phyloP scores from a whole-genome alignment of 1,140 invertebrate genomes.

The Philopotamus ludificatus region DNA sequence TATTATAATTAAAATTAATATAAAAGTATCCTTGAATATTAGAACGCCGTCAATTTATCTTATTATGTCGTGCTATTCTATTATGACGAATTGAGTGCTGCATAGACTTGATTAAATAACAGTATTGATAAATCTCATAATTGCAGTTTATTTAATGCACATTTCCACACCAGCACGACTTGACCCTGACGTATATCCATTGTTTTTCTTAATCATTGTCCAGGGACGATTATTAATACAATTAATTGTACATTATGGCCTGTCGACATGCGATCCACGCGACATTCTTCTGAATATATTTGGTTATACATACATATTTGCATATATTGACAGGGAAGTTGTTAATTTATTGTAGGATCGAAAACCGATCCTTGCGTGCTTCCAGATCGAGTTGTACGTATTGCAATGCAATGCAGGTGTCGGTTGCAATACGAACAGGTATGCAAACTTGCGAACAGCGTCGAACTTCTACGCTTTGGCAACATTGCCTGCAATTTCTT shows the following conservation, averaged over 20 bases:
- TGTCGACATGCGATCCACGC: background rate
- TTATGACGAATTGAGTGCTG: too few relatives aligned
- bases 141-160: background rate
- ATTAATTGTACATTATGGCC: background rate
- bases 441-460: background rate
- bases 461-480: background rate
- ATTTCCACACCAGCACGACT: background rate
- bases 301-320: too few relatives aligned
- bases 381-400: background rate
- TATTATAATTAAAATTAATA: too few relatives aligned
- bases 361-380: background rate
- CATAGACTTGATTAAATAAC: too few relatives aligned
- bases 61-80: too few relatives aligned
- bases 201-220: too few relatives aligned
- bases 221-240: background rate
- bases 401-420: background rate
- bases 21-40: too few relatives aligned
- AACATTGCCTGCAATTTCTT: background rate
- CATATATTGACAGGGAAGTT: background rate
- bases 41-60: too few relatives aligned
- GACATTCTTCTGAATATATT: background rate
- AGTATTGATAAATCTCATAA: too few relatives aligned
- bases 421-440: background rate
- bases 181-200: background rate
- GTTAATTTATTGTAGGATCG: background rate